Evolutionary conservation across 2,888 invertebrate species (phyloP).

Genomic region (Cataglyphis livida): DNA sequence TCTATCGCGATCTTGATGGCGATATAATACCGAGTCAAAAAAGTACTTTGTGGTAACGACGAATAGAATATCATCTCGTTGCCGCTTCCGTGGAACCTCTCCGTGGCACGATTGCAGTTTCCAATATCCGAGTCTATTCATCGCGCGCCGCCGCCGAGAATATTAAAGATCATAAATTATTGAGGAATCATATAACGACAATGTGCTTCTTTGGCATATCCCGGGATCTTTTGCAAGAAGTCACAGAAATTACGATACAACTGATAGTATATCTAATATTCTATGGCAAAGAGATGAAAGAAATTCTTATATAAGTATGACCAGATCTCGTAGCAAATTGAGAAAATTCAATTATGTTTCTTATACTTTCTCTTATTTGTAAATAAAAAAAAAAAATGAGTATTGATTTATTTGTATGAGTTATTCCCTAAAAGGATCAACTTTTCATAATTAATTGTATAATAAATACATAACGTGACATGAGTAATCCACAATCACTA

Average conservation of each 20-base stretch:
- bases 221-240: neutral
- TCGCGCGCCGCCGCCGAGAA: constrained; percentile 9
- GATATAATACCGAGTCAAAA: neutral
- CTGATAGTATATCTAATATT: neutral
- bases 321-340: neutral
- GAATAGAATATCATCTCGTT: constrained; percentile 2
- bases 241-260: neutral
- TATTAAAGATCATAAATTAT: constrained; percentile 36
- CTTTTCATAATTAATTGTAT: neutral
- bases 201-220: neutral
- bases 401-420: neutral
- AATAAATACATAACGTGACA: neutral
- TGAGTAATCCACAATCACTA: neutral
- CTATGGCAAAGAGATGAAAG: neutral
- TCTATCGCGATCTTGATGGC: constrained; percentile 57
- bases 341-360: neutral
- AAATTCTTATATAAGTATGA: neutral
- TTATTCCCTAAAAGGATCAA: neutral
- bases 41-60: constrained; percentile 19
- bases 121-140: constrained; percentile 32
- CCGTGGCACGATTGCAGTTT: neutral
- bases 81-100: neutral
- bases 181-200: constrained; percentile 6
- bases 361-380: neutral
- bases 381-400: neutral